These are phyloP conservation scores for Pardosa pseudoannulata DNA, from an alignment of 2,888 invertebrate genomes.

Conservation along the genomic window DNA sequence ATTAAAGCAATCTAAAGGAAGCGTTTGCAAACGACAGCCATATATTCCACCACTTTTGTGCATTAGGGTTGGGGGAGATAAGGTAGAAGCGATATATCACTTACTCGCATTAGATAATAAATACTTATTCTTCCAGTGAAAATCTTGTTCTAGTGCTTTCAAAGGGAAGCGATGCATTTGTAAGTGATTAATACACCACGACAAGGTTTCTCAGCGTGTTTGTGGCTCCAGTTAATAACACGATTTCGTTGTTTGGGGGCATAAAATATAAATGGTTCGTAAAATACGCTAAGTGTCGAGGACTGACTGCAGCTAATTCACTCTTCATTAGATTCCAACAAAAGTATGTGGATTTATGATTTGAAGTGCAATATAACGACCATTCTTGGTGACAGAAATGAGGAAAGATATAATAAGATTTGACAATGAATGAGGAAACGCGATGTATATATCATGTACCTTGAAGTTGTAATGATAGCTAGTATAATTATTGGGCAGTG, in stretches of 20 bases:
- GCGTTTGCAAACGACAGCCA: neutral
- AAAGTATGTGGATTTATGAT: too few species aligned
- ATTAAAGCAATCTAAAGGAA: neutral
- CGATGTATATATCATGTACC: too few species aligned
- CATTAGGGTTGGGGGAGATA: neutral
- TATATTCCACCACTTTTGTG: neutral
- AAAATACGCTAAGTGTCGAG: too few species aligned
- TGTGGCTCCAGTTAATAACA: slow-evolving; percentile 18
- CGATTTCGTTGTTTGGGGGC: neutral
- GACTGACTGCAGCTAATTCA: too few species aligned
- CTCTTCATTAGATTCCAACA: too few species aligned
- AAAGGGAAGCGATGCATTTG: neutral
- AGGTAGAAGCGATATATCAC: neutral
- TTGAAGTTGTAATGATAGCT: too few species aligned
- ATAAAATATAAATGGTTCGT: neutral
- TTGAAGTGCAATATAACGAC: too few species aligned
- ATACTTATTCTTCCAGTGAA: neutral
- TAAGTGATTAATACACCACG: slow-evolving; percentile 21
- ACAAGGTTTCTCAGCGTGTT: slow-evolving; percentile 19
- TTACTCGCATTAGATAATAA: neutral
- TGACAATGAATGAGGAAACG: too few species aligned
- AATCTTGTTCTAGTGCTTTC: neutral
- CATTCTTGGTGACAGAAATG: too few species aligned
- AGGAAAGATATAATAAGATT: too few species aligned
- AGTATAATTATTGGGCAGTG: too few species aligned